Conservation (phyloP, 2,113 vertebrate species). For the Nesogale talazaci region DNA sequence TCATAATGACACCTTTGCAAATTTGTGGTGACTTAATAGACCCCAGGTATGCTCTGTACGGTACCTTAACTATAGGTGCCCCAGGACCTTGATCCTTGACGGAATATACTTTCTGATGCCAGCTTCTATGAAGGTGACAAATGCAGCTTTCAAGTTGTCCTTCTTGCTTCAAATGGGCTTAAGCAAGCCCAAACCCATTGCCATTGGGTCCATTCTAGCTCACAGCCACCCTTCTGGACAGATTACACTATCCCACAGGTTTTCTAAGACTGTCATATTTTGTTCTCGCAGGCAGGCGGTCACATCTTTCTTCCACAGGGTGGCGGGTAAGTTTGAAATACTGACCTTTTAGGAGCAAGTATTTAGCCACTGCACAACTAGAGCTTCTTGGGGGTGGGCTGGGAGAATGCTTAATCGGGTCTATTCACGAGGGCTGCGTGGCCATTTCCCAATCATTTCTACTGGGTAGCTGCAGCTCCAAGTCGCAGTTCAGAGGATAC, state of each 20-base stretch:
- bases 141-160: conserved; percentile 44
- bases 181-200: not conserved
- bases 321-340: not conserved
- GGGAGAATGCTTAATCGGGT: not conserved
- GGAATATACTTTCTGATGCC: conserved; percentile 40
- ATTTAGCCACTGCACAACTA: not conserved
- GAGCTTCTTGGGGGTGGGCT: not conserved
- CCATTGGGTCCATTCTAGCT: not conserved
- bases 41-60: not conserved
- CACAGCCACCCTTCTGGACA: not conserved
- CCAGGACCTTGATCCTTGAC: conserved; percentile 32
- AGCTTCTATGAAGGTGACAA: conserved; percentile 40
- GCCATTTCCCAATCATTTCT: conserved; percentile 1
- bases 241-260: not conserved
- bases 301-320: not conserved
- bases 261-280: not conserved
- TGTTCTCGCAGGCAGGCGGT: not conserved
- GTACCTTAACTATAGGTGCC: not conserved
- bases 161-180: not conserved
- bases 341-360: not conserved
- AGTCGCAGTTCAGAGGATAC: not conserved
- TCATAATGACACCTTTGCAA: not conserved
- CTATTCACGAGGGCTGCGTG: conserved; percentile 46
- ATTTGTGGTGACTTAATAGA: not conserved
- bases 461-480: not conserved